Conservation (phyloP, 2,888 invertebrate species). For the Parapristionchus giblindavisi region DNA sequence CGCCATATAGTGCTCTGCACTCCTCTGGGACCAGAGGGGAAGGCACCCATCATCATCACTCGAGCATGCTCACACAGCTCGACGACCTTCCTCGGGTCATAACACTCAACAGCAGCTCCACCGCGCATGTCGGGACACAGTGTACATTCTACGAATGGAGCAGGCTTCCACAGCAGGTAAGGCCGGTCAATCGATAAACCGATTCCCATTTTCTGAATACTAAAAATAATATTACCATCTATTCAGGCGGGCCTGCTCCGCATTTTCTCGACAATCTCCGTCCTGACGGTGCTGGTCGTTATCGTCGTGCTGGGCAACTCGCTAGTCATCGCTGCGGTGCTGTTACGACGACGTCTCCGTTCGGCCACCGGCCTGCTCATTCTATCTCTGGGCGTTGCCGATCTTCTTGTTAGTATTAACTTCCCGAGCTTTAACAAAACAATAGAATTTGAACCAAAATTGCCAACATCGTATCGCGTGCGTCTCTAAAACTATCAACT, state of each 20-base stretch:
- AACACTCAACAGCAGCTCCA: neutral
- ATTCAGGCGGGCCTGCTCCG: conserved; percentile 64
- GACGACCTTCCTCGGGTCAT: neutral
- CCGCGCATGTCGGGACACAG: conserved; percentile 34
- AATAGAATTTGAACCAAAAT: no score
- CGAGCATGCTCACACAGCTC: neutral
- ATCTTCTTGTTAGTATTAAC: conserved; percentile 77
- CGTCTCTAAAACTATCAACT: no score
- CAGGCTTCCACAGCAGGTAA: conserved; percentile 56
- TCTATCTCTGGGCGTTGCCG: conserved; percentile 93
- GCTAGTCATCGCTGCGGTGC: conserved; percentile 69
- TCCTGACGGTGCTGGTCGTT: conserved; percentile 68
- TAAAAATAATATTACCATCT: neutral
- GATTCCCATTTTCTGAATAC: neutral
- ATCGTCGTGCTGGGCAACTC: conserved; percentile 68
- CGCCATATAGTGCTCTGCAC: no score
- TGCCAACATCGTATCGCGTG: no score
- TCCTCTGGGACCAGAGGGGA: no score
- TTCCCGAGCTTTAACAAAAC: neutral
- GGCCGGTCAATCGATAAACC: neutral
- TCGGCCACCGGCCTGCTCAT: conserved; percentile 96
- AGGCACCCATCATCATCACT: no score
- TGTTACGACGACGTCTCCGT: conserved; percentile 75
- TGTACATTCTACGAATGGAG: conserved; percentile 67
- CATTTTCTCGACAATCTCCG: conserved; percentile 68